Evolutionary conservation across 1,140 invertebrate genomes (phyloP).

Genomic region (Drosophila eugracilis): DNA sequence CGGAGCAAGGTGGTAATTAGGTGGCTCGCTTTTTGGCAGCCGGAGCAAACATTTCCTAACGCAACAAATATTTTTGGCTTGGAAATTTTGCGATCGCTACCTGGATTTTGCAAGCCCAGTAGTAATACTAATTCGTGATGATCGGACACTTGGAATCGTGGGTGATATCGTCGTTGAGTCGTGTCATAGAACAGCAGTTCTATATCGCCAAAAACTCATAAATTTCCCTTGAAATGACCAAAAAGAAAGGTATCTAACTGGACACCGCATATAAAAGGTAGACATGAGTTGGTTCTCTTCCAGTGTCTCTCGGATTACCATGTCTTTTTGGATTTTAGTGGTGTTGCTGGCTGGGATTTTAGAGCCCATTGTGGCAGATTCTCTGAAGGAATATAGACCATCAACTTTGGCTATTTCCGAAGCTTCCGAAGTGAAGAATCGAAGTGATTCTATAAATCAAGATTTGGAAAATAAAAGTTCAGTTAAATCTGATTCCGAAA

Average conservation of each 20-base stretch:
- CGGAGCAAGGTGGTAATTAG: constrained; percentile 62
- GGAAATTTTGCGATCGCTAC: constrained; percentile 44
- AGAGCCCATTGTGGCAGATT: background rate
- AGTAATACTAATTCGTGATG: constrained; percentile 11
- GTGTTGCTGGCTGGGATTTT: background rate
- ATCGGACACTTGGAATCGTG: constrained; percentile 5
- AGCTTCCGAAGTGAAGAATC: too few relatives aligned
- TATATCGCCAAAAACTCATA: background rate
- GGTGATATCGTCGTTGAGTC: constrained; percentile 7
- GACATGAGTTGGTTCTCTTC: background rate
- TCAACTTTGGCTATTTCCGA: background rate
- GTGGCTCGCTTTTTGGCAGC: constrained; percentile 55
- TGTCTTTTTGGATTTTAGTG: constrained; percentile 10
- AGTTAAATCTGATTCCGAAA: background rate
- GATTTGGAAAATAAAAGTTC: background rate
- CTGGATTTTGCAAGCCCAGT: constrained; percentile 29
- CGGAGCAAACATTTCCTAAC: constrained; percentile 58
- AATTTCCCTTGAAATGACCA: background rate
- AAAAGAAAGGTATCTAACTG: background rate
- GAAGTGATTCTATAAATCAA: background rate
- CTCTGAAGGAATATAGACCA: too few relatives aligned
- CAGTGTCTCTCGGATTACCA: constrained; percentile 14
- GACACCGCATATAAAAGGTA: constrained; percentile 17
- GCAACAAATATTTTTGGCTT: constrained; percentile 49
- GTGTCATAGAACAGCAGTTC: constrained; percentile 17